phyloP scores from a whole-genome alignment of 2,797 vertebrate genomes.

The Xyrichtys novacula region DNA sequence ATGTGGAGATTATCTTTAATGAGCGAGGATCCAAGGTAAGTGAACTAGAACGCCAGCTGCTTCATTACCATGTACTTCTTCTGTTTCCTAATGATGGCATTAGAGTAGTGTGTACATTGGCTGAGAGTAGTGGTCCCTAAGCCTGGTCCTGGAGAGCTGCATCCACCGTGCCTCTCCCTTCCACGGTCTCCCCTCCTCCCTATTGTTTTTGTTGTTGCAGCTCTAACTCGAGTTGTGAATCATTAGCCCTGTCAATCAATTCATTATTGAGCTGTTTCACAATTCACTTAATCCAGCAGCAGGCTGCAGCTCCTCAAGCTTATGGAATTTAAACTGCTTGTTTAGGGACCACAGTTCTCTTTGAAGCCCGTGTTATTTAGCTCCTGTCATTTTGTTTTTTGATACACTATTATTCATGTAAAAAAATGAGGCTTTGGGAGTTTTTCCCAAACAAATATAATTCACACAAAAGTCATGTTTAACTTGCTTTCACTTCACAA shows the following conservation, averaged over 20 bases:
- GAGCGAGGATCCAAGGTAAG: constrained; percentile 99
- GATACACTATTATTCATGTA: not conserved
- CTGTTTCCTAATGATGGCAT: constrained; percentile 78
- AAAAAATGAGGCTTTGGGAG: constrained; percentile 1
- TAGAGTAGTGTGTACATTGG: constrained; percentile 75
- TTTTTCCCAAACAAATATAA: constrained; percentile 18
- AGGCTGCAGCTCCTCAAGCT: constrained; percentile 55
- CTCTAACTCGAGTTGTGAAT: constrained; percentile 70
- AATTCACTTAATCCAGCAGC: constrained; percentile 70
- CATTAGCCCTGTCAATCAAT: constrained; percentile 80
- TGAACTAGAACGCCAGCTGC: constrained; percentile 81
- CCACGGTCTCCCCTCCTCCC: constrained; percentile 37
- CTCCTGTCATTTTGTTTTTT: constrained; percentile 34
- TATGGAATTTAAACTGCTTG: constrained; percentile 53
- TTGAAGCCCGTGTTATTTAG: constrained; percentile 51
- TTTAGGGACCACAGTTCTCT: constrained; percentile 41
- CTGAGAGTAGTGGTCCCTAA: constrained; percentile 69
- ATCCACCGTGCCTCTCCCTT: constrained; percentile 33
- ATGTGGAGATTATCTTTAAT: constrained; percentile 99
- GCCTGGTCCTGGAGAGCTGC: constrained; percentile 66
- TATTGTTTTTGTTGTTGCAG: constrained; percentile 71
- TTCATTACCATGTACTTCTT: constrained; percentile 75
- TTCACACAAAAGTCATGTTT: constrained; percentile 12
- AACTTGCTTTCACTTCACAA: not conserved
- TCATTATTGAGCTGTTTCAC: constrained; percentile 76